Percentiles rank a stretch among this genome's conserved stretches.
Conservation (phyloP, 2,888 invertebrate genomes). For the Vanessa cardui region DNA sequence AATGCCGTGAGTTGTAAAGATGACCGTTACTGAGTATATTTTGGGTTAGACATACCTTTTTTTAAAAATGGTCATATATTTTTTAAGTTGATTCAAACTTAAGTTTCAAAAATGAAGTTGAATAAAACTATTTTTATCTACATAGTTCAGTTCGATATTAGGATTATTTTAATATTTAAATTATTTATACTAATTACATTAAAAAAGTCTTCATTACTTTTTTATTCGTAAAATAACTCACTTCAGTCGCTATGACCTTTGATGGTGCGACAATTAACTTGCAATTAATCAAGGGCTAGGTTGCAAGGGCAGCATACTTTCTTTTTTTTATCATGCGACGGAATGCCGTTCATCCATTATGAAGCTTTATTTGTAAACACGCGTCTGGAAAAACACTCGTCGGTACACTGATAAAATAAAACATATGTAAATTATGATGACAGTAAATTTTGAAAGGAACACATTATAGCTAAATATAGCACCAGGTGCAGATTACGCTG, state of each 20-base stretch:
- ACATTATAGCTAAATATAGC: neutral
- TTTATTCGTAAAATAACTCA: too few relatives aligned
- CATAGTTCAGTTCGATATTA: too few relatives aligned
- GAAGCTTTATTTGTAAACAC: neutral
- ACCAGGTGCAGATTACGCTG: neutral
- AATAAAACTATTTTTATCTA: too few relatives aligned
- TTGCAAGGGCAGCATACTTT: slow-evolving; percentile 1
- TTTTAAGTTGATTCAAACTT: too few relatives aligned
- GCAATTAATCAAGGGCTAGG: slow-evolving; percentile 6
- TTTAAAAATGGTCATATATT: too few relatives aligned
- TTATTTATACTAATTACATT: too few relatives aligned
- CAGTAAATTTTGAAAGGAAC: too few relatives aligned
- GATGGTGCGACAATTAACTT: neutral
- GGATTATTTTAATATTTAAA: too few relatives aligned
- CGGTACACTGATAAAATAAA: neutral
- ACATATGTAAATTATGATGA: neutral
- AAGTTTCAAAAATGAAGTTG: too few relatives aligned
- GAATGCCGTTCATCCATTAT: neutral
- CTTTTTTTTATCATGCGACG: neutral
- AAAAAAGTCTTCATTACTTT: too few relatives aligned
- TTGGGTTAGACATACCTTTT: too few relatives aligned
- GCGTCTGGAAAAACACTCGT: neutral
- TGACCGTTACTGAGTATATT: too few relatives aligned
- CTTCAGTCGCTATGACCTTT: neutral
- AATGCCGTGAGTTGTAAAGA: neutral